Evolutionary conservation across 2,888 invertebrate genomes (phyloP), one percentile per base, ranked within the genome.

Genomic region (Amiota mariae): DNA sequence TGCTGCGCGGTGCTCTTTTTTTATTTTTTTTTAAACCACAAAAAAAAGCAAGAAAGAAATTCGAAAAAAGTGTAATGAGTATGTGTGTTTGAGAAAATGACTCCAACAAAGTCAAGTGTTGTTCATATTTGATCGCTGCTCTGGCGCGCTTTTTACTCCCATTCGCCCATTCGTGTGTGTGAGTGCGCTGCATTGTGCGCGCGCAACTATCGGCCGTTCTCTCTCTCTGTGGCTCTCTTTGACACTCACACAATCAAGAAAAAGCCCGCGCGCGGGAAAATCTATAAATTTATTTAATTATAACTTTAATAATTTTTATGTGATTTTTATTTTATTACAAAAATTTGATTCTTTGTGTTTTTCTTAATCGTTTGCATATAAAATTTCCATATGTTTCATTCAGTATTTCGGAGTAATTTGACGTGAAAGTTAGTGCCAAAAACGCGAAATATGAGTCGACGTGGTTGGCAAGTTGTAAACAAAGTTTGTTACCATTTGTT

Each of bases 221-320:
- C 73, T 76, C 48, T 54, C 72, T 68, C 24, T 54, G 46, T 75
- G 77, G 84, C 82, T 82, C 75, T 75, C 74, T 72, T 76, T 77
- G 72, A 77, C 70, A 79, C 70, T 81, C 84, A 51, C 12, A 4
- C 54, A 51, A 4, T 36, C 54, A n/a, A 8, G 15, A 48, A 75
- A 80, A 82, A 82, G 78, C 88, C 88, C 88, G 88, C 88, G 88
- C 88, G 88, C 87, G 89, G 89, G 88, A 88, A 84, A 88, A 85
- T 78, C 73, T 20, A 15, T 18, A 78, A 80, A 82, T 82, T 82
- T 78, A 77, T 81, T 74, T 77, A 80, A 73, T 71, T 75, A 81
- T 82, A 84, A 79, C 80, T 82, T 75, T 6, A 11, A 8, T 73
- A 79, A 72, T 74, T 79, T 73, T 73, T 9, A 54, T 73, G 46